These are phyloP conservation scores for Phaetusa simplex DNA, from an alignment of 2,113 vertebrate species.

Conservation along the genomic window DNA sequence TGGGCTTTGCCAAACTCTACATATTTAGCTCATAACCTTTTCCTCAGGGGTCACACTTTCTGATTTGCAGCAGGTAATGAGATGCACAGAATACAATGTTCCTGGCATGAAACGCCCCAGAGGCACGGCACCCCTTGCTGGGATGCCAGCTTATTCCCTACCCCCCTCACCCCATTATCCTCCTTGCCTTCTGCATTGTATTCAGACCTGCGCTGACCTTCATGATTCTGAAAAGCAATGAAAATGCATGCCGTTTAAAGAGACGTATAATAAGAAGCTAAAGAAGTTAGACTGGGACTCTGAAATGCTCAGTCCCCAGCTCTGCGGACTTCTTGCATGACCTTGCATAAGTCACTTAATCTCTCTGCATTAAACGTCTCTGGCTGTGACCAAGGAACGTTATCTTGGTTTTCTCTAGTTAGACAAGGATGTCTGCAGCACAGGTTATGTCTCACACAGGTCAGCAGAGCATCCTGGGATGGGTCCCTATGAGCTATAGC, in stretches of 20 bases:
- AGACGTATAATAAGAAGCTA: not conserved
- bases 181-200: not conserved
- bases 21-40: slow-evolving; percentile 1
- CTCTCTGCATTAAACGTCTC: not conserved
- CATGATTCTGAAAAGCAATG: not conserved
- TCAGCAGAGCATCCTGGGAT: not conserved
- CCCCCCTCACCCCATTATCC: not conserved
- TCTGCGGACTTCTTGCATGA: not conserved
- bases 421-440: not conserved
- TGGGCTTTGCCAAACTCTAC: not conserved
- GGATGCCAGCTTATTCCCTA: not conserved
- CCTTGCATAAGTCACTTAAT: not conserved
- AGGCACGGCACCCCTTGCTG: not conserved
- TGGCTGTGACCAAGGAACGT: not conserved
- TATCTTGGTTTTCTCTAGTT: not conserved
- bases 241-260: not conserved
- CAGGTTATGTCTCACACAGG: not conserved
- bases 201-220: not conserved
- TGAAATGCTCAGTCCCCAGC: not conserved
- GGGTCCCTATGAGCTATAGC: not conserved
- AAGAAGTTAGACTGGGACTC: not conserved
- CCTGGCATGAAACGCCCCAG: not conserved
- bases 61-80: slow-evolving; percentile 2
- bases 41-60: not conserved
- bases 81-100: not conserved